Evolutionary conservation across 2,888 invertebrate species (phyloP), one percentile per base, ranked within the genome.

Genomic region (Mythimna ferrago): DNA sequence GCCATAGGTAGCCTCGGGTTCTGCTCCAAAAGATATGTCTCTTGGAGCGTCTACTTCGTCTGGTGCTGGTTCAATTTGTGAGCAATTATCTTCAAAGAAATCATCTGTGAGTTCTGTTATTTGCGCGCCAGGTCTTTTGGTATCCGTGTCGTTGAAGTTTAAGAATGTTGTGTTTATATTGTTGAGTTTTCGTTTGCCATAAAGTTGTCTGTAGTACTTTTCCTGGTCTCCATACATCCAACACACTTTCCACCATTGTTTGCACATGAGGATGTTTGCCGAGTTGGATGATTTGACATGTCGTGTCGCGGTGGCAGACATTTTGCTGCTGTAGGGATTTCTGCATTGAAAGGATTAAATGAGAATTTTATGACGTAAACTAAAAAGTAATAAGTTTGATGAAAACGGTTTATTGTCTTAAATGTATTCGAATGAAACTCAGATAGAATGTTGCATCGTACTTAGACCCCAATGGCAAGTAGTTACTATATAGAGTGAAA

Each of bases 221-320:
- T 98, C 98, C 90, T 98, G 98, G 93, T 98, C 98, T 66, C 98
- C 98, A 91, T 98, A 97, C 97, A 98, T 97, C 97, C 98, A 98
- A 90, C 98, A 98, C 78, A 98, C 98, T 93, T 98, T 98, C 98
- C 98, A 98, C 98, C 98, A 98, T 96, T 98, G 98, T 93, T 98
- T 98, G 96, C 98, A 98, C 97, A 98, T 98, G 81, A 98, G 94
- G 91, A 98, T 97, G 94, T 98, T 98, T 79, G 98, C 98, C 56
- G 98, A 96, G 85, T 96, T 96, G 6, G 96, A 96, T 19, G 96
- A 91, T 87, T 96, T 96, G 56, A 96, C 95, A 81, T 96, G 96
- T 76, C 95, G 91, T 35, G 96, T 96, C 7, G 96, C 96, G 66
- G 96, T 96, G 35, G 96, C 93, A 70, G 96, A 96, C 96, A 96